Conservation (phyloP, 2,888 invertebrate species). For the Trissolcus brochymenae region DNA sequence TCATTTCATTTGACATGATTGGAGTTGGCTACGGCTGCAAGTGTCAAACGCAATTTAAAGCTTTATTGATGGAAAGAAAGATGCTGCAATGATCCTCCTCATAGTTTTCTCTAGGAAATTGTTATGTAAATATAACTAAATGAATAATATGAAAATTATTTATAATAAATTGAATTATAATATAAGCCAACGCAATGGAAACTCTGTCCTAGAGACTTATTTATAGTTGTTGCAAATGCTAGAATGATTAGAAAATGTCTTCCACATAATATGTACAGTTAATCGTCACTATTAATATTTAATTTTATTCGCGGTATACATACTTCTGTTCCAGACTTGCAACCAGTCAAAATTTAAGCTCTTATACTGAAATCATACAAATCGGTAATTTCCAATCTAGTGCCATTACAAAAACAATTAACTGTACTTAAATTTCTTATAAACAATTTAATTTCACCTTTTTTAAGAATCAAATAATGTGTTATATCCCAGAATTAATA, state of each 20-base stretch:
- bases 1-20: too few relatives aligned
- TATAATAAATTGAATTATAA: too few relatives aligned
- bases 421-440: slow-evolving; percentile 16
- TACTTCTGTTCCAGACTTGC: background rate
- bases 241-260: slow-evolving; percentile 11
- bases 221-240: slow-evolving; percentile 6
- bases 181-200: slow-evolving; percentile 8
- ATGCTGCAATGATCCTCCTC: too few relatives aligned
- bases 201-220: slow-evolving; percentile 18
- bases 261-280: slow-evolving; percentile 11
- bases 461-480: slow-evolving; percentile 17
- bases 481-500: too few relatives aligned
- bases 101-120: too few relatives aligned
- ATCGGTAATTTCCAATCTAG: slow-evolving; percentile 16
- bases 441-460: slow-evolving; percentile 10
- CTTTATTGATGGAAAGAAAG: too few relatives aligned
- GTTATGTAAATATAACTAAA: too few relatives aligned
- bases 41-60: too few relatives aligned
- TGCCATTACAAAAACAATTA: slow-evolving; percentile 17
- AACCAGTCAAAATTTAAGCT: slow-evolving; percentile 16
- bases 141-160: too few relatives aligned
- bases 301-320: slow-evolving; percentile 24
- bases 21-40: too few relatives aligned
- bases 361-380: slow-evolving; percentile 16
- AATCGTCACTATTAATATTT: slow-evolving; percentile 2